Evolutionary conservation across 2,113 vertebrate genomes (phyloP), one percentile per base, ranked within the genome.

Genomic region (Takifugu bimaculatus): DNA sequence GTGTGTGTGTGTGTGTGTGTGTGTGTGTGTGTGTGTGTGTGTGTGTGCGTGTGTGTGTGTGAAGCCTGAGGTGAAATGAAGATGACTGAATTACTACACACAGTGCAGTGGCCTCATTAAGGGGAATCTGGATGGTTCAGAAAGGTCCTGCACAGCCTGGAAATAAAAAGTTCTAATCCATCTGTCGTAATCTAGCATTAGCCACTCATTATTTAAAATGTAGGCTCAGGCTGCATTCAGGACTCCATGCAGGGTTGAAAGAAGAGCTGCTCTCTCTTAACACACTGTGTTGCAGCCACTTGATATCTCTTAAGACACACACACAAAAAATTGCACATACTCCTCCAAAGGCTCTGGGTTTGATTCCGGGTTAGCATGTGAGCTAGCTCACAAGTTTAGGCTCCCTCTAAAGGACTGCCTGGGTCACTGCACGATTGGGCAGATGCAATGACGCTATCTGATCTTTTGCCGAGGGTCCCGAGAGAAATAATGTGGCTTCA

Each of bases 251-350:
- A 52, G 25, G 68, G 54, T 57, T 68, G 15, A 70, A 65, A 60
- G 68, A 59, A 28, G 48, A 7, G 42, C 53, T 49, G 60, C 54
- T 64, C 57, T 57, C 60, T 63, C 43, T 27, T 51, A 1, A 5
- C 45, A 42, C 51, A 15, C 62, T 57, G 79, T 60, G 79, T 57
- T 27, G 62, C 78, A 80, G 65, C 76, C 78, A 73, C 62, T 74
- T 59, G 72, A 63, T 72, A 58, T 35, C 32, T 7, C 5, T 35
- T 4, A 35, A 35, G 32, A 5, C 35, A 39, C 35, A 5, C 35
- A 39, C 35, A 39, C 9, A 39, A 39, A 39, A 11, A 11, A 6
- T 10, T 6, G 7, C 35, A 39, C 35, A 39, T 39, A 10, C 1
- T 1, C 35, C 35, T 39, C 35, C 4, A 4, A 39, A 39, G 35